Evolutionary conservation across 2,797 vertebrate species (phyloP).

Genomic region (Dicrostonyx torquatus): DNA sequence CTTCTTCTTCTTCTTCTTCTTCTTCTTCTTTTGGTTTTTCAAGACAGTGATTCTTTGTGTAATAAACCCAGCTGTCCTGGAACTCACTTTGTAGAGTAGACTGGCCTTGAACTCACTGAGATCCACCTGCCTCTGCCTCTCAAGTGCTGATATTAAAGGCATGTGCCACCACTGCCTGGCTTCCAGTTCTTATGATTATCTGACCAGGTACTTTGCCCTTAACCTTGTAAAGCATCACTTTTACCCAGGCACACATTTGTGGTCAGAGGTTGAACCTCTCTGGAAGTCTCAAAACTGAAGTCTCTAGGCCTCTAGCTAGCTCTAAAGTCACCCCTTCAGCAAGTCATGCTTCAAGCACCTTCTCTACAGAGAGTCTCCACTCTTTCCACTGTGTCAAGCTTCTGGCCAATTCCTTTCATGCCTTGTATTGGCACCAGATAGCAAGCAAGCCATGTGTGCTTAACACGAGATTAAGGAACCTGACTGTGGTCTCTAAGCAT

Average conservation of each 20-base stretch:
- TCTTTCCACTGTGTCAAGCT: not conserved
- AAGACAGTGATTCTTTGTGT: no score
- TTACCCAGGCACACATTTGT: not conserved
- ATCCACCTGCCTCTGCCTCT: no score
- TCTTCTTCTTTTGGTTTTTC: no score
- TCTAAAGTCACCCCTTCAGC: not conserved
- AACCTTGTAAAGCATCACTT: not conserved
- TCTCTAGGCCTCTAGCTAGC: not conserved
- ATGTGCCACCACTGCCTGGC: no score
- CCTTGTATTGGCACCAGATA: not conserved
- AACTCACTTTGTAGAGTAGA: no score
- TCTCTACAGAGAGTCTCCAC: constrained; percentile 4
- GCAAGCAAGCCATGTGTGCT: not conserved
- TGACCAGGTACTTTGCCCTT: not conserved
- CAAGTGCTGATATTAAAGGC: no score
- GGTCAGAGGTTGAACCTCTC: not conserved
- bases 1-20: no score
- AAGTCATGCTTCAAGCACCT: not conserved
- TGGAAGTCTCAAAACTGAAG: not conserved
- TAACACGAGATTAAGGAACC: not conserved
- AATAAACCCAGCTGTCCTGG: no score
- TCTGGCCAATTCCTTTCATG: not conserved
- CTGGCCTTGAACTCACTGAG: no score
- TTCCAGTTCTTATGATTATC: not conserved
- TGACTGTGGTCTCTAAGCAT: constrained; percentile 8